Evolutionary conservation across 2,888 invertebrate species (phyloP), one percentile per base, ranked within the genome.

Genomic region (Pheosia gnoma): DNA sequence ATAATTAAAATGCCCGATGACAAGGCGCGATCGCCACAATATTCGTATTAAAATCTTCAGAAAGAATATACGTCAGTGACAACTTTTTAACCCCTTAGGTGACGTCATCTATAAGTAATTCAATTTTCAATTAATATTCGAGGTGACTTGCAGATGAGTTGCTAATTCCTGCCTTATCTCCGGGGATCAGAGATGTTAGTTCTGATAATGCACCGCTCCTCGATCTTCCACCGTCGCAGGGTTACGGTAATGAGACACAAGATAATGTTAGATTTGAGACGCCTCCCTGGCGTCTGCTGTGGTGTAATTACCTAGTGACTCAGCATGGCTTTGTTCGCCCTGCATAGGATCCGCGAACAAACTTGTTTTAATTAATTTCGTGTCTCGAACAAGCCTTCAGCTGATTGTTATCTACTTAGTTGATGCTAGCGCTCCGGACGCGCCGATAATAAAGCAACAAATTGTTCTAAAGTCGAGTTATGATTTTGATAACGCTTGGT

Each of bases 281-380:
- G 88, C 86, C 86, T 84, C 78, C 77, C 74, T 80, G 84, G 78
- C 86, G 86, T 87, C 86, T 87, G 82, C 85, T 78, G 75, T 81
- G 71, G 83, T 87, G 89, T 93, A 93, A 93, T 93, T 92, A 93
- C 89, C 90, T 86, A 87, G 90, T 93, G 93, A 93, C 86, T 93
- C 93, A 92, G 92, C 93, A 86, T 75, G 81, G 91, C 93, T 92
- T 93, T 93, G 91, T 93, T 89, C 89, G 80, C 86, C 88, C 88
- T 91, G 92, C 90, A 93, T 90, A 91, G 90, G 90, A 92, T 92
- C 91, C 91, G 91, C 91, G 91, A 93, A 91, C 93, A 92, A 93
- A 93, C 93, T 93, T 93, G 93, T 93, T 93, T 93, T 93, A 93
- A 93, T 93, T 93, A 93, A 93, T 93, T 93, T 93, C 92, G 91